phyloP scores from a whole-genome alignment of 2,888 invertebrate genomes.

The Operophtera brumata region DNA sequence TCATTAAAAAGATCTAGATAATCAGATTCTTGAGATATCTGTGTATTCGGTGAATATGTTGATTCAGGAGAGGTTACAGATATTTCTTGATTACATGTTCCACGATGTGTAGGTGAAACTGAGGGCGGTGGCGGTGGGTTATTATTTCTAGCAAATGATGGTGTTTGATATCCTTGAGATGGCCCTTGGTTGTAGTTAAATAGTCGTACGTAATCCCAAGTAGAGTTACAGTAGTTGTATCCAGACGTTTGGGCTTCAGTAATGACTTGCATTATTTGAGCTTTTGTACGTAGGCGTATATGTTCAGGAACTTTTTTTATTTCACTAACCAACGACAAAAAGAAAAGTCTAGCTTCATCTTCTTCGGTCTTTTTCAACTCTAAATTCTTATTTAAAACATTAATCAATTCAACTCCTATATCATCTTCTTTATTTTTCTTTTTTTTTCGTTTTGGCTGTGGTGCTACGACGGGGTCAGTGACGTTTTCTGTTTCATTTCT shows the following conservation, averaged over 20 bases:
- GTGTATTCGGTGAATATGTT: constrained; percentile 25
- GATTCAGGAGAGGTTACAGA: constrained; percentile 24
- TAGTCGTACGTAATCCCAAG: constrained; percentile 24
- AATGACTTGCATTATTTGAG: constrained; percentile 31
- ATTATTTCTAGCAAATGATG: constrained; percentile 29
- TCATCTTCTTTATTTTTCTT: constrained; percentile 20
- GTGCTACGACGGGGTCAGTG: constrained; percentile 16
- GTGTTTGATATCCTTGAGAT: constrained; percentile 29
- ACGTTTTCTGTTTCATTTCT: constrained; percentile 21
- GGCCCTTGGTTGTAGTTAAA: constrained; percentile 27
- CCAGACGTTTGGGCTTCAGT: constrained; percentile 30
- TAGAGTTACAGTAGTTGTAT: constrained; percentile 21
- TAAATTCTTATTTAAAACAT: constrained; percentile 25
- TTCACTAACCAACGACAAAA: constrained; percentile 28
- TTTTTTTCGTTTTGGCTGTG: constrained; percentile 21
- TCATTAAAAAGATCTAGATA: constrained; percentile 24
- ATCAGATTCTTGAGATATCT: constrained; percentile 23
- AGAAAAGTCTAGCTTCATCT: constrained; percentile 19
- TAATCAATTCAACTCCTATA: constrained; percentile 23
- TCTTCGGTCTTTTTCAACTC: constrained; percentile 19
- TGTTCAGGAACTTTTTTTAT: constrained; percentile 28
- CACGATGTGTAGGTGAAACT: constrained; percentile 23
- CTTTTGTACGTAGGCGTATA: constrained; percentile 30
- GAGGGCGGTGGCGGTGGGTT: constrained; percentile 25
- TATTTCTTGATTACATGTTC: constrained; percentile 25